A percentile compares a stretch with the other conserved stretches of the same genome.
Conservation (phyloP, 2,888 invertebrate species). For the Disparrhopalites patrizii region DNA sequence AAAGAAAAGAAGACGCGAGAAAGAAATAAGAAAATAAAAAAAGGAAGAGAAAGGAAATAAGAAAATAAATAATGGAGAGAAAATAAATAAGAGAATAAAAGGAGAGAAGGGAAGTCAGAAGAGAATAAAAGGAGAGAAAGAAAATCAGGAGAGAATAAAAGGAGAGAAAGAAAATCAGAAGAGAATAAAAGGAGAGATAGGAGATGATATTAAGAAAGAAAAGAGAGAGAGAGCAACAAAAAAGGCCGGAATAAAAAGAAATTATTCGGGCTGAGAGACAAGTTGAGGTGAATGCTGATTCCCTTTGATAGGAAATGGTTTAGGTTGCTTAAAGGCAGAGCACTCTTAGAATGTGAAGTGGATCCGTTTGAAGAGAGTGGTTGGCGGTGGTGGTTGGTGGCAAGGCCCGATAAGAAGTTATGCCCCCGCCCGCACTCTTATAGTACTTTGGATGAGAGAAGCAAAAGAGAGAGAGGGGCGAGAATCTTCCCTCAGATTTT, state of each 20-base stretch:
- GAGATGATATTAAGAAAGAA: not conserved
- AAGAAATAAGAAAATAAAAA: no score
- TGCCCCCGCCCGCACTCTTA: no score
- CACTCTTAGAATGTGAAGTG: no score
- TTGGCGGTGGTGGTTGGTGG: slow-evolving; percentile 24
- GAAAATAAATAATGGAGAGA: not conserved
- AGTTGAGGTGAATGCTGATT: slow-evolving; percentile 20
- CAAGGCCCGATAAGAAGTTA: slow-evolving; percentile 27
- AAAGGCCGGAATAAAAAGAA: not conserved
- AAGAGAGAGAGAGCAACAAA: not conserved
- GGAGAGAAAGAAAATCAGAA: no score
- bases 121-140: not conserved
- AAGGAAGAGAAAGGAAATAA: not conserved
- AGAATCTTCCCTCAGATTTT: slow-evolving; percentile 13
- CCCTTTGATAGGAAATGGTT: slow-evolving; percentile 8
- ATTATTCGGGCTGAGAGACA: not conserved
- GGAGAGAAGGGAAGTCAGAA: no score
- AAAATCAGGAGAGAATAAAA: not conserved
- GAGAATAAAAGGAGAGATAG: no score
- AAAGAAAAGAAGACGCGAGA: not conserved
- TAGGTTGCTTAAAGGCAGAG: not conserved
- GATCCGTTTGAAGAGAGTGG: slow-evolving; percentile 13
- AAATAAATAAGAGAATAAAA: no score
- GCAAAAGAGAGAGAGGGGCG: slow-evolving; percentile 19
- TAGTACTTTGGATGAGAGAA: no score